Evolutionary conservation across 2,888 invertebrate species (phyloP), one percentile per base, ranked within the genome.

Genomic region (Dynastes tityus): DNA sequence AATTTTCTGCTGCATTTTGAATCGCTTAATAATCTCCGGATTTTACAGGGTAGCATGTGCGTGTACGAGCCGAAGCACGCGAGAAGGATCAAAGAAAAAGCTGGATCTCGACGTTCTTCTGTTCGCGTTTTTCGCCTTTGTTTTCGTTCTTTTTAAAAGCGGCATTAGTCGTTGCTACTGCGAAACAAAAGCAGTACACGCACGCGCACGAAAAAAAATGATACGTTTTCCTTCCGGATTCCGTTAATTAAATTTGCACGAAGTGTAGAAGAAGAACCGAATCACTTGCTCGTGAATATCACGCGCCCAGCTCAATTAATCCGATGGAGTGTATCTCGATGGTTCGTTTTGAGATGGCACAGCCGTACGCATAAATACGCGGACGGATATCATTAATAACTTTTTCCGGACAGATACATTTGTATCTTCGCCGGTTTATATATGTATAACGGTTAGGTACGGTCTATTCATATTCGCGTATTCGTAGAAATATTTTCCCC

Each of bases 341-440:
- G 49, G 49, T 11, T 45, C 16, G 40, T 16, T 45, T 61, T 32
- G 61, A 29, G 29, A 27, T 22, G 51, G 27, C 16, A 27, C 13
- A 8, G 16, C 27, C 51, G 65, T 6, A 4, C 4, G 13, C 68
- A 29, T 22, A 22, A 45, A 16, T 49, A 71, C 29, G 32, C 32
- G 37, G 37, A 51, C 40, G 55, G 55, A 71, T 37, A 58, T 58
- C 71, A 71, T 71, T 71, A 71, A 71, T 71, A 71, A 71, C 71
- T 71, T 71, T 71, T 71, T 71, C 58, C 55, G 55, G 71, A 71
- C 71, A 71, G 71, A 71, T 71, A 71, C 71, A 71, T 71, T 71
- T 71, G 71, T 71, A 58, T 71, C 58, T 37, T 67, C 40, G 45
- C 27, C 45, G 67, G 5, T 22, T 22, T 22, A 22, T 22, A 22